Evolutionary conservation across 2,888 invertebrate genomes (phyloP).

Genomic region (Falcaria lacertinaria): DNA sequence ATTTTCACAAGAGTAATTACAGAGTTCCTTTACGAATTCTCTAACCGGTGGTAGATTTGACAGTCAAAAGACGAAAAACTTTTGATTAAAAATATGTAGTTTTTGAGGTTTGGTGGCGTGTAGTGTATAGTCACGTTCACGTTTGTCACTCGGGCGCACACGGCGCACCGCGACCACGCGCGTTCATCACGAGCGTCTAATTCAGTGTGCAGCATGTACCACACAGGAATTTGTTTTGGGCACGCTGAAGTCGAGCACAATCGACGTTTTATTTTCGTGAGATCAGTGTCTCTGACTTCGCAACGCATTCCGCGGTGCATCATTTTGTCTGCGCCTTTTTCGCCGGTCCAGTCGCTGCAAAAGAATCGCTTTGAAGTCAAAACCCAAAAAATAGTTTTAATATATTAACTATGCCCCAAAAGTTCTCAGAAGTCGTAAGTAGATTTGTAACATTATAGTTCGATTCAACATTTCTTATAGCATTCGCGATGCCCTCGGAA

Average conservation of each 20-base stretch:
- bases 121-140: constrained; percentile 5
- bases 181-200: constrained; percentile 72
- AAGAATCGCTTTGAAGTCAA: constrained; percentile 48
- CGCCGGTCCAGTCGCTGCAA: constrained; percentile 32
- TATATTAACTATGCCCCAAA: constrained; percentile 18
- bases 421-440: constrained; percentile 10
- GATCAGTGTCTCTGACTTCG: constrained; percentile 55
- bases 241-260: constrained; percentile 57
- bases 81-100: too few relatives aligned
- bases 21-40: too few relatives aligned
- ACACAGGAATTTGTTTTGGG: constrained; percentile 72
- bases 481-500: constrained; percentile 21
- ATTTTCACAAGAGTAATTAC: too few relatives aligned
- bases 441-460: constrained; percentile 17
- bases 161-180: constrained; percentile 29
- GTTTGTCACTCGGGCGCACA: constrained; percentile 49
- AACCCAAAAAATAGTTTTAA: too few relatives aligned
- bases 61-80: too few relatives aligned
- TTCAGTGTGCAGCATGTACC: constrained; percentile 68
- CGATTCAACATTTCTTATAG: constrained; percentile 11
- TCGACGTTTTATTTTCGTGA: constrained; percentile 69
- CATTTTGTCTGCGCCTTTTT: constrained; percentile 58
- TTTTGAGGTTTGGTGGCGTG: too few relatives aligned
- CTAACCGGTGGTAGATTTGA: too few relatives aligned
- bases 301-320: constrained; percentile 52